Evolutionary conservation across 2,113 vertebrate species (phyloP).

Genomic region (Pseudopodoces humilis): DNA sequence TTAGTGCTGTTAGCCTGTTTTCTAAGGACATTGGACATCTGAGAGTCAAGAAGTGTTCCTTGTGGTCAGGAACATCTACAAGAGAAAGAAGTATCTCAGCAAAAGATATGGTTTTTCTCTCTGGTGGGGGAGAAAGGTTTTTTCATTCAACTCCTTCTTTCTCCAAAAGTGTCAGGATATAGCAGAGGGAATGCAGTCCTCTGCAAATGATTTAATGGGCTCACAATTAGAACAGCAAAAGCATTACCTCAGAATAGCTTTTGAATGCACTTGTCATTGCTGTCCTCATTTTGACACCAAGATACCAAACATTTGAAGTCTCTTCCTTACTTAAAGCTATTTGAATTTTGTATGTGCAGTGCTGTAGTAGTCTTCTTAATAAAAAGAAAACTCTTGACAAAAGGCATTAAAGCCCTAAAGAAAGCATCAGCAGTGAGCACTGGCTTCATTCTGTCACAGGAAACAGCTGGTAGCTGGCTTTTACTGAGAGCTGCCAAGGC

Average conservation of each 20-base stretch:
- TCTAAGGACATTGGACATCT: not conserved
- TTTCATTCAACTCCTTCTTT: not conserved
- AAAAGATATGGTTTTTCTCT: not conserved
- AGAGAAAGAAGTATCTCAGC: not conserved
- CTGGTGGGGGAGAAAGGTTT: not conserved
- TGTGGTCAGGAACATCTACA: not conserved
- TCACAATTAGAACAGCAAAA: not conserved
- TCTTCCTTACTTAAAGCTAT: not conserved
- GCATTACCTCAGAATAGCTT: not conserved
- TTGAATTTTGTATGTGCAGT: not conserved
- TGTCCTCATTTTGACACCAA: not conserved
- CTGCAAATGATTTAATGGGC: not conserved
- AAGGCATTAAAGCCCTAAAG: not conserved
- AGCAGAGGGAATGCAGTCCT: not conserved
- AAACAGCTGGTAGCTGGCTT: not conserved
- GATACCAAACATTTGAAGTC: not conserved
- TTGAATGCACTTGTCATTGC: not conserved
- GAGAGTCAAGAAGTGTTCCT: not conserved
- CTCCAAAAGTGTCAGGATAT: not conserved
- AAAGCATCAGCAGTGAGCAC: not conserved
- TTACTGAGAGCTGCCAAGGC: not conserved
- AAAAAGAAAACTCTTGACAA: not conserved
- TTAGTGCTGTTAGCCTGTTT: conserved; percentile 1
- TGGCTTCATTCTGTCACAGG: not conserved
- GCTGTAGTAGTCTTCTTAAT: not conserved